Conservation (phyloP, 2,113 vertebrate species). For the Siphamia tubifer region DNA sequence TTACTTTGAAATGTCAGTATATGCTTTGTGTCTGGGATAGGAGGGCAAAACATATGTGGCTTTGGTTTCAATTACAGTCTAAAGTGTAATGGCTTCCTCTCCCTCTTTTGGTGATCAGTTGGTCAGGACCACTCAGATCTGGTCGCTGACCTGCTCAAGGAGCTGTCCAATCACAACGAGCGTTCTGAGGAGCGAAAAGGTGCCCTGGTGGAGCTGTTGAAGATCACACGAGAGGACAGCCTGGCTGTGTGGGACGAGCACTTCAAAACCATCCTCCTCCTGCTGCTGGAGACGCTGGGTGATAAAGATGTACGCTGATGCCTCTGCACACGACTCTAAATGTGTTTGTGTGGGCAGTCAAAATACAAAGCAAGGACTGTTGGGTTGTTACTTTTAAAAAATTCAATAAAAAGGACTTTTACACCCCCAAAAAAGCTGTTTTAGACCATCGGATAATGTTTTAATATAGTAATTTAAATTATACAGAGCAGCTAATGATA, state of each 20-base stretch:
- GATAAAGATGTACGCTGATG: conserved; percentile 90
- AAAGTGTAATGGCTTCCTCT: not conserved
- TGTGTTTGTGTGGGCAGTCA: not conserved
- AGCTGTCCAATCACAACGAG: conserved; percentile 97
- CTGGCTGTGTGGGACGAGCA: conserved; percentile 97
- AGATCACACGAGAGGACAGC: conserved; percentile 95
- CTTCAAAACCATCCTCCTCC: conserved; percentile 96
- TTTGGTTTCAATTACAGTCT: not conserved
- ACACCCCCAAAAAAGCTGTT: too few species aligned
- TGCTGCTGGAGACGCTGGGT: conserved; percentile 94
- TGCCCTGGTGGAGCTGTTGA: conserved; percentile 93
- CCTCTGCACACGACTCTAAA: not conserved
- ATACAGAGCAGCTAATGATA: too few species aligned
- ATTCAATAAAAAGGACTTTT: too few species aligned
- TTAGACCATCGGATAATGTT: too few species aligned
- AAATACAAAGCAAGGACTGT: not conserved
- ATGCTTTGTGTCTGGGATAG: not conserved
- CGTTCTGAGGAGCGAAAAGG: conserved; percentile 92
- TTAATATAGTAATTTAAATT: too few species aligned
- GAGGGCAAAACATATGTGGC: too few species aligned
- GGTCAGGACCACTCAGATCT: conserved; percentile 91
- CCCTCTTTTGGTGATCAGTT: conserved; percentile 61
- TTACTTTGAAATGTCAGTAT: too few species aligned
- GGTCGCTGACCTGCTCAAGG: conserved; percentile 96
- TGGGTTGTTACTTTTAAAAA: too few species aligned